Percentiles rank a stretch among this genome's conserved stretches.
These are phyloP conservation scores for Rhagologus leucostigma DNA, from an alignment of 2,113 vertebrate genomes.

Conservation along the genomic window DNA sequence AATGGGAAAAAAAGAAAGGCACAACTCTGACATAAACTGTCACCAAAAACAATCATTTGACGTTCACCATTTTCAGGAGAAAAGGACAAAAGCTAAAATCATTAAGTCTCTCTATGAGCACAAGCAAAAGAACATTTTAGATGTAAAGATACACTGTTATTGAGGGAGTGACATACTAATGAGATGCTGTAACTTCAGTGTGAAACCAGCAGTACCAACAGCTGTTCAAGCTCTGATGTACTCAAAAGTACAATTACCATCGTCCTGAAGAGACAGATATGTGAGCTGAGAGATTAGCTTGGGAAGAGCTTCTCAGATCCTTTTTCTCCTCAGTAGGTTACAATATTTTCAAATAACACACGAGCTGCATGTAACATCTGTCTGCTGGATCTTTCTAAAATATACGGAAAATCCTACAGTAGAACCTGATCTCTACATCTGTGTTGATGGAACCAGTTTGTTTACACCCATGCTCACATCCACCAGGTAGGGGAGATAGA, in stretches of 20 bases:
- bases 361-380: neutral
- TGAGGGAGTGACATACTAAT: neutral
- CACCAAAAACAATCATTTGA: neutral
- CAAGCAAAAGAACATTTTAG: neutral
- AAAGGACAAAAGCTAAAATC: constrained; percentile 9
- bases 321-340: neutral
- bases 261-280: neutral
- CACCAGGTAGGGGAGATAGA: neutral
- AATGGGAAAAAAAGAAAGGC: neutral
- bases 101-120: neutral
- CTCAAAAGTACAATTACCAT: neutral
- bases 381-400: neutral
- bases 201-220: neutral
- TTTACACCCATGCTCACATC: neutral
- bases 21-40: neutral
- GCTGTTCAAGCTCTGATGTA: neutral
- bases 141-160: neutral
- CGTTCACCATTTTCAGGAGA: neutral
- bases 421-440: neutral
- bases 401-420: neutral
- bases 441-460: neutral
- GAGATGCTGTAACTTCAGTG: neutral
- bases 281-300: neutral
- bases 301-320: neutral
- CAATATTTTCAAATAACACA: neutral